Evolutionary conservation across 2,888 invertebrate genomes (phyloP), one percentile per base, ranked within the genome.

Genomic region (Sturmia bella): DNA sequence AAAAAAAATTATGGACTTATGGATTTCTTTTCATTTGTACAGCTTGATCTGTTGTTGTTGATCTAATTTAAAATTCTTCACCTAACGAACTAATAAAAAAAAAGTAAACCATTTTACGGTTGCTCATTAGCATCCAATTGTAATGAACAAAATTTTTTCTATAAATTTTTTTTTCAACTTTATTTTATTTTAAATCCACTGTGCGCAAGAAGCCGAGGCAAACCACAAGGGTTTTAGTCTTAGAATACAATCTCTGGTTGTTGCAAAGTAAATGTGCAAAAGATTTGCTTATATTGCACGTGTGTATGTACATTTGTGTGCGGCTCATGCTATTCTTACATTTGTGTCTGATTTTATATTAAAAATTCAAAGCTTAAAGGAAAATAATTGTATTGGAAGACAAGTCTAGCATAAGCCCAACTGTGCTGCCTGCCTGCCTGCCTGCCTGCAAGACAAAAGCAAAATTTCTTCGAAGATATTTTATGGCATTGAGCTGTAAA

Each of bases 321-420:
- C n/a, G 7, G 17, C 41, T 1, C 32, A 0, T 39, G 39, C 11
- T 43, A 41, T 13, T 21, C 24, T 9, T 48, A 17, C 3, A 7
- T 11, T 3, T 54, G 21, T 64, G 69, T 61, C 54, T 70, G 24
- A 56, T 4, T 69, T 56, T 54, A n/a, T 52, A 37, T 59, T 43
- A 43, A 11, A 52, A 59, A 63, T 39, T 66, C 72, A 64, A 75
- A 72, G 66, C 54, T 75, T 70, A 80, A 70, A 69, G 59, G 57
- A 75, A 70, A 80, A 75, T 80, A 75, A 72, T 80, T 80, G 70
- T 61, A 59, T 19, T 24, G 45, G 37, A 61, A 75, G 70, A 59
- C 70, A 70, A 80, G 64, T 52, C 57, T 64, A 54, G 69, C 59
- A 72, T 54, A n/a, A 75, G 66, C 12, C 24, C 15, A 41, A 9